phyloP scores from a whole-genome alignment of 2,888 invertebrate species.

The Tineola bisselliella region DNA sequence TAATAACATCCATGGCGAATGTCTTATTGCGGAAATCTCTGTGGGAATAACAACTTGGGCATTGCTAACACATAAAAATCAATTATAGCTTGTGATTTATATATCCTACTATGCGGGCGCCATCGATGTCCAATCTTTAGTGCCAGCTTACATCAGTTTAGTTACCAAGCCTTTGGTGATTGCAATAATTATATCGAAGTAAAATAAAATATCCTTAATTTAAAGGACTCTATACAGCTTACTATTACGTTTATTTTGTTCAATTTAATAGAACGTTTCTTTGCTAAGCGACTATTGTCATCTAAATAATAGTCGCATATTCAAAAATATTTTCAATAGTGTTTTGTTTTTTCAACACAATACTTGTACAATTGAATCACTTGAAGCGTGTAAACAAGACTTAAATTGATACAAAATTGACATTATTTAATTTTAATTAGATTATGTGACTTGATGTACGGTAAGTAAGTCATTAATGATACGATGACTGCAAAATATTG shows the following conservation, averaged over 20 bases:
- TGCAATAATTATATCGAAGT: too few relatives aligned
- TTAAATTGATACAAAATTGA: background rate
- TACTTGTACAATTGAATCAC: background rate
- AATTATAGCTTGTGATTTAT: conserved; percentile 8
- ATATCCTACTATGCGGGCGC: conserved; percentile 11
- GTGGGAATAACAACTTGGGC: conserved; percentile 28
- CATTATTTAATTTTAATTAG: background rate
- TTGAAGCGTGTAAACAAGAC: background rate
- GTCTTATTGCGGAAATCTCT: conserved; percentile 25
- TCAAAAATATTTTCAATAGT: too few relatives aligned
- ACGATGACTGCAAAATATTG: background rate
- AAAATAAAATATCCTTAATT: too few relatives aligned
- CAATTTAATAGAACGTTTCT: too few relatives aligned
- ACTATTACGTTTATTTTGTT: too few relatives aligned
- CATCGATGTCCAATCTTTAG: background rate
- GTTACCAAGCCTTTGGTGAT: background rate
- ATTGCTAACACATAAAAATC: conserved; percentile 26
- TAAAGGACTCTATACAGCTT: too few relatives aligned
- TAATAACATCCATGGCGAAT: conserved; percentile 15
- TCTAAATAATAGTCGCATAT: too few relatives aligned
- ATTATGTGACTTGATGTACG: background rate
- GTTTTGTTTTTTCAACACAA: too few relatives aligned
- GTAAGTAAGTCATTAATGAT: background rate
- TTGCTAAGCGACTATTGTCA: too few relatives aligned
- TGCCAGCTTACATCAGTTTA: background rate